Base-by-base conservation (phyloP, 1,140 invertebrate species). In the Globodera rostochiensis region DNA sequence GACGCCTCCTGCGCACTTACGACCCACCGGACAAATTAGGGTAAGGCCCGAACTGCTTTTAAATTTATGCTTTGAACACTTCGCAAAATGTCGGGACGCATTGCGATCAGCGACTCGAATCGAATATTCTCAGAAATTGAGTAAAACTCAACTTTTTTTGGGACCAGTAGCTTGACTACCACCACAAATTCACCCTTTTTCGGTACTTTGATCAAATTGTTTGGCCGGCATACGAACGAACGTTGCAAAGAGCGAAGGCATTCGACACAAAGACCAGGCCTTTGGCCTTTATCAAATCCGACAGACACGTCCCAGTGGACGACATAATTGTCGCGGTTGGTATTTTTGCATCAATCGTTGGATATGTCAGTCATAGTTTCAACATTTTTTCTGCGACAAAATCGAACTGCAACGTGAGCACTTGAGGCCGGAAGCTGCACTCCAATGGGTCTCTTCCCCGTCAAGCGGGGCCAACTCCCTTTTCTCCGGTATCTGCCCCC, bases 191-290 rank as follows among this genome's bases (percentile, higher is more conserved):
- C 36, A 36, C 36, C 36, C 36, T 36, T 36, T 36, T 36, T 46
- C 73, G 81, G 21, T 84, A 84, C 49, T 84, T 84, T 70, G 82
- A 84, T 36, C 77, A 83, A 84, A 36, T 84, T 11, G 83, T 84
- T 76, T 84, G 83, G 83, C 83, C 83, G 13, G 64, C 50, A 25
- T 84, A 84, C 64, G 80, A 84, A 79, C 36, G 47, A 75, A 73
- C 67, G n/a, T 25, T 80, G 45, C 60, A 57, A 15, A 46, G 60
- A 73, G 80, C 69, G 57, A 80, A 64, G 57, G 47, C 8, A 70
- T 70, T 74, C 25, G 69, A 25, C n/a, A 53, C 47, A 66, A 9
- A 5, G n/a, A 66, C 67, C 19, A 57, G 25, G 64, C 36, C 21
- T 36, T 15, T 80, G 11, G 19, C 79, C 15, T 80, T 80, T 15